Evolutionary conservation across 1,140 invertebrate species (phyloP).

Genomic region (Cecropterus lyciades): DNA sequence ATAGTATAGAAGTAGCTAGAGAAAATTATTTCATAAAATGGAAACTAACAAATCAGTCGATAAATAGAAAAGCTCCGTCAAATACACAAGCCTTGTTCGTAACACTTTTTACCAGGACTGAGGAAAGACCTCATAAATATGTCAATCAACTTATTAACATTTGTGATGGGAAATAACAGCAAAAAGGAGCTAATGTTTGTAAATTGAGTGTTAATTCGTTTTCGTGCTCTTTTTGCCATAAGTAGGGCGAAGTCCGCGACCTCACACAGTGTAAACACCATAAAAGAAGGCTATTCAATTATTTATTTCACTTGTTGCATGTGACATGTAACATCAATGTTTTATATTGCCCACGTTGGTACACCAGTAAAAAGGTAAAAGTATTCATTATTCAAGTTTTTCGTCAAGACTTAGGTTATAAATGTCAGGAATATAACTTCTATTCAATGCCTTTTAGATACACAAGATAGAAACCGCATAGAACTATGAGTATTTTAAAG

Average conservation of each 20-base stretch:
- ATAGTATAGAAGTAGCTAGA: background rate
- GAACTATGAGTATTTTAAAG: background rate
- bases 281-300: slow-evolving; percentile 19
- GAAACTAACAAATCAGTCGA: background rate
- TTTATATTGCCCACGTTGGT: slow-evolving; percentile 16
- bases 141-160: slow-evolving; percentile 48
- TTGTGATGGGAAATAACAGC: slow-evolving; percentile 33
- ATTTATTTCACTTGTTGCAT: slow-evolving; percentile 24
- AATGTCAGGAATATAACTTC: slow-evolving; percentile 8
- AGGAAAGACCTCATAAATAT: slow-evolving; percentile 73
- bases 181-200: slow-evolving; percentile 37
- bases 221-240: slow-evolving; percentile 19
- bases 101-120: slow-evolving; percentile 67
- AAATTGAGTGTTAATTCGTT: slow-evolving; percentile 40
- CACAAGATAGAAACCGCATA: too few species aligned
- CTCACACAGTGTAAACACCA: slow-evolving; percentile 25
- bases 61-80: background rate
- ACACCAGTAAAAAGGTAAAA: background rate
- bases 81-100: slow-evolving; percentile 63
- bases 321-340: slow-evolving; percentile 17
- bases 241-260: slow-evolving; percentile 9
- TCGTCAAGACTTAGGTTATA: slow-evolving; percentile 2
- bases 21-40: too few species aligned
- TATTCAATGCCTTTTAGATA: too few species aligned
- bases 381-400: slow-evolving; percentile 5